Evolutionary conservation across 2,888 invertebrate species (phyloP), one percentile per base, ranked within the genome.

Genomic region (Drosophila bunnanda): DNA sequence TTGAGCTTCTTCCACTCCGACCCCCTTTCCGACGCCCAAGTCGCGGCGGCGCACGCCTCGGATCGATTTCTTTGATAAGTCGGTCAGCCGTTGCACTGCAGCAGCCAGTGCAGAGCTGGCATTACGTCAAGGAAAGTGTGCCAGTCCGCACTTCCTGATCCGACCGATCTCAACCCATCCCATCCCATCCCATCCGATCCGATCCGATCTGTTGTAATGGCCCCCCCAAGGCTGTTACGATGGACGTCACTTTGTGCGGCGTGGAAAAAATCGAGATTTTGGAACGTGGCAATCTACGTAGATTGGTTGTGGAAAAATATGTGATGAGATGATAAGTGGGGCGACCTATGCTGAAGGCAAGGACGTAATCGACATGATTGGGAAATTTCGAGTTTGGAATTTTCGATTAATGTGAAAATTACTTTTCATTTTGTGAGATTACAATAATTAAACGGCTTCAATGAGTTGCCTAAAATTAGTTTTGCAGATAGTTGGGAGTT

Each of bases 31-130:
- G n/a, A 9, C 50, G 34, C 25, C 22, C 9, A 20, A 73, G 64
- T 58, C 78, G 74, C 78, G 64, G 59, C 78, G 64, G 59, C 83
- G 76, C 83, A 80, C 81, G 86, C 78, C 83, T 46, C 66, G 55
- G 36, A 57, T 74, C 62, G 77, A 75, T 77, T 76, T 57, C 30
- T 48, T 55, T 75, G 78, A 82, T 77, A 52, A 77, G 48, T 73
- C 73, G 74, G 74, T 65, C 74, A 72, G n/a, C 32, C 39, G 43
- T 36, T 71, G 38, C 32, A 20, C 56, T 34, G 55, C 28, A 52
- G 39, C 41, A 9, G 43, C 8, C 58, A 62, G 55, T 56, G 66
- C 50, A 62, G 60, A 68, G 38, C 44, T 65, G 15, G 38, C 58
- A 43, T 52, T 82, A 67, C 80, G 80, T 80, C 78, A 80, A 82